Evolutionary conservation across 2,113 vertebrate genomes (phyloP).

Genomic region (Puntigrus tetrazona): DNA sequence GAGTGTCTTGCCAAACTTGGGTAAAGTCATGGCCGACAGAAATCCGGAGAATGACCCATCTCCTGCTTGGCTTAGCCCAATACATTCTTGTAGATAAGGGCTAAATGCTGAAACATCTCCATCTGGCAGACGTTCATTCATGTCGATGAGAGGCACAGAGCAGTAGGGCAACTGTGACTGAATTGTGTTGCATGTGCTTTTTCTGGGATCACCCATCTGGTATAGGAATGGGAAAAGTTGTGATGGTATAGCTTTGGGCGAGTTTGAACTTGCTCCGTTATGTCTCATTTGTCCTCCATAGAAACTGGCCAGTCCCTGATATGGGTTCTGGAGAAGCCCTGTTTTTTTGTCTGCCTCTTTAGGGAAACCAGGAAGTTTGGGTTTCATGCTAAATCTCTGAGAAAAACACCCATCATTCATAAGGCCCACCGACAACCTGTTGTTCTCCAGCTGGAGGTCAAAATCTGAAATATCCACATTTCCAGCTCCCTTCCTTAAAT

Average conservation of each 20-base stretch:
- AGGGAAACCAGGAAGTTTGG: conserved; percentile 46
- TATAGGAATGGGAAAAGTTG: conserved; percentile 56
- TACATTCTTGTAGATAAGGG: conserved; percentile 63
- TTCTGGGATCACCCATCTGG: conserved; percentile 57
- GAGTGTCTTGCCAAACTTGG: conserved; percentile 63
- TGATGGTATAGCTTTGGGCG: conserved; percentile 24
- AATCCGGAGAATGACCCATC: conserved; percentile 64
- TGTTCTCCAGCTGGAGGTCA: conserved; percentile 64
- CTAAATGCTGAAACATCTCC: conserved; percentile 66
- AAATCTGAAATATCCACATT: conserved; percentile 31
- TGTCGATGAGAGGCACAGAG: conserved; percentile 54
- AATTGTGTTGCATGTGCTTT: conserved; percentile 48
- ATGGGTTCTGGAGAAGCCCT: conserved; percentile 53
- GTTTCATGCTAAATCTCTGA: conserved; percentile 43
- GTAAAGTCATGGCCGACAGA: conserved; percentile 48
- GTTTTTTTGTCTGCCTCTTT: conserved; percentile 52
- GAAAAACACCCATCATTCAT: conserved; percentile 42
- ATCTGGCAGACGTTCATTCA: conserved; percentile 60
- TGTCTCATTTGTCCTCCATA: conserved; percentile 52
- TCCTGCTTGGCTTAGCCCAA: conserved; percentile 47
- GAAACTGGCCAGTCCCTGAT: conserved; percentile 52
- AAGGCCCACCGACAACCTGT: conserved; percentile 44
- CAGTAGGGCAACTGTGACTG: conserved; percentile 49
- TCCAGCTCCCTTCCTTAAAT: conserved; percentile 45
- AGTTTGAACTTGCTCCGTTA: background rate